These are phyloP conservation scores for Trichonephila clavipes DNA, from an alignment of 1,140 invertebrate species.

Conservation along the genomic window DNA sequence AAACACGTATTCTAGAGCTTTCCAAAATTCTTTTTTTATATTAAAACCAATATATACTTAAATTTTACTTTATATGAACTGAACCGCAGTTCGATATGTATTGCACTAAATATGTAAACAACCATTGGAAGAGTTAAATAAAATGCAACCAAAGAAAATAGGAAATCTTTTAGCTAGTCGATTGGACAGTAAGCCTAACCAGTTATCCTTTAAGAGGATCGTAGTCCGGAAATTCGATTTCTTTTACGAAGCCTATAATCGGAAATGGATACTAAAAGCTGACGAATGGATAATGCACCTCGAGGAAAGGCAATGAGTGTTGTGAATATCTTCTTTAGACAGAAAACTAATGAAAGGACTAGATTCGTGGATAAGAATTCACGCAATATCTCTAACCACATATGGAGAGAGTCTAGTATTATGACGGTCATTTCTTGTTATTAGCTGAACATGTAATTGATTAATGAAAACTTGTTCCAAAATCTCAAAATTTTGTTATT, in stretches of 20 bases:
- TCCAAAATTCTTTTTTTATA: no score
- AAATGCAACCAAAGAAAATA: conserved; percentile 6
- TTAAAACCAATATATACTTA: no score
- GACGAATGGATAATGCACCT: conserved; percentile 34
- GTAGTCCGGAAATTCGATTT: conserved; percentile 40
- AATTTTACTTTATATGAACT: no score
- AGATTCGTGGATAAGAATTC: neutral
- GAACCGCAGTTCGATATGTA: neutral
- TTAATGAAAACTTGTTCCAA: neutral
- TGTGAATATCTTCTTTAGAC: conserved; percentile 8
- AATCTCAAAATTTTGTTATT: no score
- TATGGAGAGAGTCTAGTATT: neutral
- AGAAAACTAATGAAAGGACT: neutral
- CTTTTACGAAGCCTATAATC: conserved; percentile 32
- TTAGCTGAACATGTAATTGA: neutral
- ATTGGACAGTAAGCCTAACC: conserved; percentile 25
- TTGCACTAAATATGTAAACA: neutral
- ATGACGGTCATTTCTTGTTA: no score
- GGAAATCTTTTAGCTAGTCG: conserved; percentile 19
- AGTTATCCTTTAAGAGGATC: conserved; percentile 30
- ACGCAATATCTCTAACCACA: neutral
- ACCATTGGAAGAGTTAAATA: neutral
- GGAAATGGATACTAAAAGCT: conserved; percentile 38
- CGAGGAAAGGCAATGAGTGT: conserved; percentile 19
- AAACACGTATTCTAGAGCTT: no score